These are phyloP conservation scores for Morus bassanus DNA, from an alignment of 2,797 vertebrate species.

Conservation along the genomic window DNA sequence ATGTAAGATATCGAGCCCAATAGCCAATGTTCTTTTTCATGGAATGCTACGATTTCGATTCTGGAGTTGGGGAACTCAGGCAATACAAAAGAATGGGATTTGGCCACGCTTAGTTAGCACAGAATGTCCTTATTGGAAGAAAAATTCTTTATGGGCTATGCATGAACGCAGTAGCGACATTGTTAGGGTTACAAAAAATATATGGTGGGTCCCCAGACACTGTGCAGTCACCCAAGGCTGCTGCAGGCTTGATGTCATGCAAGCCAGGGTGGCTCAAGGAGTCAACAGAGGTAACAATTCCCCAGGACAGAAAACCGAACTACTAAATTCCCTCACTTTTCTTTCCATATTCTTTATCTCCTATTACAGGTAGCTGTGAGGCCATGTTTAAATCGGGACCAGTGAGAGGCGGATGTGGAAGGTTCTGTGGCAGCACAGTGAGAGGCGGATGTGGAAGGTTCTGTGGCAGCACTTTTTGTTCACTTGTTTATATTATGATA, in stretches of 20 bases:
- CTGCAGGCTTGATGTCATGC: not conserved
- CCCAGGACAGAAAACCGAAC: not conserved
- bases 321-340: not conserved
- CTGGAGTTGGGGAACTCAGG: not conserved
- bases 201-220: not conserved
- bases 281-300: not conserved
- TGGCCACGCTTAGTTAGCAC: not conserved
- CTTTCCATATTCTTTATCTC: not conserved
- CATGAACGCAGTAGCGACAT: not conserved
- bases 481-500: not conserved
- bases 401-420: not conserved
- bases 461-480: not conserved
- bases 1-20: not conserved
- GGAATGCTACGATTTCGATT: not conserved
- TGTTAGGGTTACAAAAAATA: not conserved
- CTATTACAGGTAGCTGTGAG: not conserved
- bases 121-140: not conserved
- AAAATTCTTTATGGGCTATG: not conserved
- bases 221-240: fast-evolving
- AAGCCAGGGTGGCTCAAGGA: not conserved
- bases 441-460: not conserved
- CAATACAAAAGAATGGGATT: not conserved
- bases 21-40: not conserved
- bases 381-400: not conserved
- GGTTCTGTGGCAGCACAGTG: not conserved